Evolutionary conservation across 2,113 vertebrate species (phyloP).

Genomic region (Alethe castanea): DNA sequence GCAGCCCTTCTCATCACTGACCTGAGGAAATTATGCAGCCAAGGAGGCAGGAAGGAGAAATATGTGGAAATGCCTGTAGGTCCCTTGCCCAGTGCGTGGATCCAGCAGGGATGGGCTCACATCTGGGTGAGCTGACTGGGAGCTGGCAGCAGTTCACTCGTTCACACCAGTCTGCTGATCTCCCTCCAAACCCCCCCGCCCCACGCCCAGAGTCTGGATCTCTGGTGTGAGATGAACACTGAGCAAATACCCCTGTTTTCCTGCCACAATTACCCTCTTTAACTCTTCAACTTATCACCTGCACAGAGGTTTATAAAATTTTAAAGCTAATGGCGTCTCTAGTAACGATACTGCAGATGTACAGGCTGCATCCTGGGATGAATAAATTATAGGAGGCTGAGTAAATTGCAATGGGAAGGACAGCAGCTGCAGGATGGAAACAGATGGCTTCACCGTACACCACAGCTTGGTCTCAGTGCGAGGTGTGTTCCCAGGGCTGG

Average conservation of each 20-base stretch:
- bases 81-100: not conserved
- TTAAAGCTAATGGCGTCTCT: conserved; percentile 52
- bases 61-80: not conserved
- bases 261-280: conserved; percentile 45
- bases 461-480: not conserved
- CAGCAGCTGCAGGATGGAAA: conserved; percentile 51
- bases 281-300: conserved; percentile 67
- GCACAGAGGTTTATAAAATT: conserved; percentile 56
- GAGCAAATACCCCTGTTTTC: not conserved
- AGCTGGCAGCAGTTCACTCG: not conserved
- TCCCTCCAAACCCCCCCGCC: not conserved
- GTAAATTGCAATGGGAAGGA: conserved; percentile 49
- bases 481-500: not conserved
- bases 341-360: conserved; percentile 65
- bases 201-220: not conserved
- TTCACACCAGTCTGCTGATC: not conserved
- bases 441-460: not conserved
- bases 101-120: not conserved
- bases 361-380: conserved; percentile 62
- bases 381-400: conserved; percentile 59
- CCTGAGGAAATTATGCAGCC: not conserved
- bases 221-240: conserved; percentile 17
- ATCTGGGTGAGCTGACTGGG: not conserved
- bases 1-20: not conserved
- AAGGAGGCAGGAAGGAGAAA: not conserved